Percentiles rank a stretch among this genome's conserved stretches.
Conservation (phyloP, 2,888 invertebrate species). For the Allacma fusca region DNA sequence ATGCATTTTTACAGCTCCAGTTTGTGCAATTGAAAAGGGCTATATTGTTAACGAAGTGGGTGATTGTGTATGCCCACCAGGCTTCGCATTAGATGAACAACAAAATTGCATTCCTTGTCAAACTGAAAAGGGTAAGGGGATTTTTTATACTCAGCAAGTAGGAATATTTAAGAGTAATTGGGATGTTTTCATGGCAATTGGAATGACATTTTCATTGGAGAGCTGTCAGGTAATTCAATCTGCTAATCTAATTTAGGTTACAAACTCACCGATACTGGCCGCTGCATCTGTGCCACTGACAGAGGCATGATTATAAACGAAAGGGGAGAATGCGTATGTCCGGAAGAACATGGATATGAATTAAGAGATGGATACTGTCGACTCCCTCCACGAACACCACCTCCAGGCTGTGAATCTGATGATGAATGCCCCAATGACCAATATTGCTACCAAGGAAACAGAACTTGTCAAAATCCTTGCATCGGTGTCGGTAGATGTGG, state of each 20-base stretch:
- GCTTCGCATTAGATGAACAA: slow-evolving; percentile 77
- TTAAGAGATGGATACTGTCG: slow-evolving; percentile 63
- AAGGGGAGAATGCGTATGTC: slow-evolving; percentile 78
- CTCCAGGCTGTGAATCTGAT: slow-evolving; percentile 70
- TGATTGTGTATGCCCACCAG: slow-evolving; percentile 78
- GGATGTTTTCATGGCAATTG: no score
- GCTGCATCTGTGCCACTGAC: slow-evolving; percentile 82
- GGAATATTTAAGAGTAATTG: no score
- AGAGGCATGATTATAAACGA: slow-evolving; percentile 81
- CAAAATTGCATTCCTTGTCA: slow-evolving; percentile 81
- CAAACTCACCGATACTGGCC: slow-evolving; percentile 77
- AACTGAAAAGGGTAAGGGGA: slow-evolving; percentile 68
- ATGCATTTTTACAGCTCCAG: slow-evolving; percentile 66
- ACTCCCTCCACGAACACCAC: slow-evolving; percentile 34
- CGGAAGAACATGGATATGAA: slow-evolving; percentile 74
- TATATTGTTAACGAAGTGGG: slow-evolving; percentile 73
- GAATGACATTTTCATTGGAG: no score
- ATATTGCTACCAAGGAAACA: slow-evolving; percentile 75
- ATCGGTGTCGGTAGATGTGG: slow-evolving; percentile 75
- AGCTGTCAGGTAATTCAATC: background rate
- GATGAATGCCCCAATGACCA: slow-evolving; percentile 78
- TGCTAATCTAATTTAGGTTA: slow-evolving; percentile 67
- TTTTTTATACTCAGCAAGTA: no score
- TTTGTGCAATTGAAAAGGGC: slow-evolving; percentile 75
- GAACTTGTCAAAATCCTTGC: slow-evolving; percentile 83